These are phyloP conservation scores for Epinephelus malabaricus DNA, from an alignment of 2,797 vertebrate genomes.

Conservation along the genomic window DNA sequence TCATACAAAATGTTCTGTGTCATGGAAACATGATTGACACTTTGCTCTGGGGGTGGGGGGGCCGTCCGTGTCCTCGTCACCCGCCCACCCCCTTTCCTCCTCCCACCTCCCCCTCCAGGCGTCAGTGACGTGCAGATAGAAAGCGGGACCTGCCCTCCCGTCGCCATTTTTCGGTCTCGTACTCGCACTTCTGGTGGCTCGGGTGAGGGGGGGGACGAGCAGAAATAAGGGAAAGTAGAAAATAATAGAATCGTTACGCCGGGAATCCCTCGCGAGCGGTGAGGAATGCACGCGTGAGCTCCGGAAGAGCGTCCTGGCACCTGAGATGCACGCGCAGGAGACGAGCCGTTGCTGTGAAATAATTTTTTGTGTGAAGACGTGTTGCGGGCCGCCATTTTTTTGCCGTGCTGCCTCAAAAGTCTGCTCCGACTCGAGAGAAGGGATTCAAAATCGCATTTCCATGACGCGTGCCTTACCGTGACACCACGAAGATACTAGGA, in stretches of 20 bases:
- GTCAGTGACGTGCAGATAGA: slow-evolving; percentile 77
- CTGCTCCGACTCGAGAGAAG: slow-evolving; percentile 71
- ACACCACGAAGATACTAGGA: slow-evolving; percentile 41
- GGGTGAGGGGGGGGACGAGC: slow-evolving; percentile 65
- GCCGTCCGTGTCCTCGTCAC: slow-evolving; percentile 14
- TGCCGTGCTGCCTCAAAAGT: slow-evolving; percentile 78
- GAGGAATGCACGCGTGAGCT: slow-evolving; percentile 32
- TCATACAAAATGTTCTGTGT: slow-evolving; percentile 22
- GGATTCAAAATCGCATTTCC: slow-evolving; percentile 62
- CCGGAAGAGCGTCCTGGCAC: not conserved
- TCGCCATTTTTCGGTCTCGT: slow-evolving; percentile 86
- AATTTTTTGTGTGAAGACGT: slow-evolving; percentile 84
- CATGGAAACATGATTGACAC: slow-evolving; percentile 67
- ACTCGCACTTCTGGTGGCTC: slow-evolving; percentile 66
- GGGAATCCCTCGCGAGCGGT: slow-evolving; percentile 25
- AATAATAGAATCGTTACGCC: not conserved
- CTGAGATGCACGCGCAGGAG: slow-evolving; percentile 67
- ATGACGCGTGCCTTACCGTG: slow-evolving; percentile 52
- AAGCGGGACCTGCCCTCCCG: slow-evolving; percentile 87
- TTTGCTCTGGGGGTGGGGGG: not conserved
- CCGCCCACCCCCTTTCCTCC: slow-evolving; percentile 36
- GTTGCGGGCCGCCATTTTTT: slow-evolving; percentile 89
- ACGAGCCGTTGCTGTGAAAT: slow-evolving; percentile 58
- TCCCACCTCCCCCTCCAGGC: slow-evolving; percentile 38
- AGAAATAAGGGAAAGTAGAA: slow-evolving; percentile 61